Base-by-base conservation (phyloP, 2,113 vertebrate genomes). In the Eclectus roratus region DNA sequence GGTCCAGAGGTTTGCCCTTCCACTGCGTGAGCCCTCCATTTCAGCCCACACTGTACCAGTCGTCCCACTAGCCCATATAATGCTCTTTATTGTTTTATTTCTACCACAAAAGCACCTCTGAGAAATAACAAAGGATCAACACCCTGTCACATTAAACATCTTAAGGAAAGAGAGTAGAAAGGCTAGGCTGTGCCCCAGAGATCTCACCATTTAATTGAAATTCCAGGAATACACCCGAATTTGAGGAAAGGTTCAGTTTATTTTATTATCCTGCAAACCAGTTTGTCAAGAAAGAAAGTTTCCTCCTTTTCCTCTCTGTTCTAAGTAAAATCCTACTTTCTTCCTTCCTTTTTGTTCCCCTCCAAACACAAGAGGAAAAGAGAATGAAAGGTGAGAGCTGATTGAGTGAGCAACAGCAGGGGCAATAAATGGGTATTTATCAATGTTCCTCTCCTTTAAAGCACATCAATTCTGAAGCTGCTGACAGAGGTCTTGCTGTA, bases 61-160 rank as follows among this genome's bases (percentile, higher is more conserved):
- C 49, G 10, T 17, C 60, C 84, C 81, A 37, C 65, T 18, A 50
- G 70, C 63, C 85, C n/a, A 15, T 73, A 61, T 4, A 91, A 68
- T 3, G 21, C 18, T 84, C 52, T 92, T 82, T 64, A 76, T 91
- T 74, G 80, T 31, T 91, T 93, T 89, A 79, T 96, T 96, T 94
- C 88, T 83, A 78, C 76, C 77, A 80, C 29, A 52, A 88, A 80
- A 86, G 63, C 61, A 89, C 91, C 88, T 92, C 77, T 17, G 94
- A 96, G 89, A 95, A 95, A 93, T 94, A 96, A 89, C n/a, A 10
- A 39, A 94, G 88, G 35, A 90, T 94, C 83, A 94, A 93, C 85
- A 81, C 69, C 76, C 72, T 88, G 71, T 84, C 90, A 85, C 80
- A 52, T 81, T 93, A 92, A 81, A 86, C 65, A 64, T 71, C 60